Conservation (phyloP, 2,113 vertebrate genomes). For the Cariama cristata region DNA sequence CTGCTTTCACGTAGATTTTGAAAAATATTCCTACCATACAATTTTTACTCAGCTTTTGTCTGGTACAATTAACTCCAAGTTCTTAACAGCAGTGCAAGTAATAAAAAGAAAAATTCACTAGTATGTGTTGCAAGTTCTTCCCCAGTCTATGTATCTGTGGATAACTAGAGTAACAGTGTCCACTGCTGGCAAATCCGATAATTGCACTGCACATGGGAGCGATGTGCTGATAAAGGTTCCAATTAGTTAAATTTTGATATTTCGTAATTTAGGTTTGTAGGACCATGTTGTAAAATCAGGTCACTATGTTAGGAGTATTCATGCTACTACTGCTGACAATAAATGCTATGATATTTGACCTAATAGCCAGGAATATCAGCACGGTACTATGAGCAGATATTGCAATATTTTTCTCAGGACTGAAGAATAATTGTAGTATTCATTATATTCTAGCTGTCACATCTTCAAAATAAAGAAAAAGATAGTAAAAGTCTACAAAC, state of each 20-base stretch:
- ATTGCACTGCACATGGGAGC: conserved; percentile 65
- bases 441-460: not conserved
- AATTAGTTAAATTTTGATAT: not conserved
- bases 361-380: not conserved
- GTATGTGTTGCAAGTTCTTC: not conserved
- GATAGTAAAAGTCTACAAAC: not conserved
- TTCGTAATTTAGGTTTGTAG: not conserved
- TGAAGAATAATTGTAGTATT: not conserved
- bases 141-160: not conserved
- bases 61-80: not conserved
- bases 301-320: not conserved
- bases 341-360: not conserved
- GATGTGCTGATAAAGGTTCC: not conserved
- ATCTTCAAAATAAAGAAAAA: not conserved
- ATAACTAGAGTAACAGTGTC: conserved; percentile 83
- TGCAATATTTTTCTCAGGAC: not conserved
- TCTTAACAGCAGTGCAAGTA: not conserved
- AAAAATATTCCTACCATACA: not conserved
- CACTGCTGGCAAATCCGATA: conserved; percentile 81
- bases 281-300: not conserved
- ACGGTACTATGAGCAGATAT: not conserved
- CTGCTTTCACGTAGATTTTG: not conserved
- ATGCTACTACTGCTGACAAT: not conserved
- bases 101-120: not conserved
- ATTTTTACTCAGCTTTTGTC: not conserved